phyloP scores from a whole-genome alignment of 2,888 invertebrate genomes.

The Buathra laborator region DNA sequence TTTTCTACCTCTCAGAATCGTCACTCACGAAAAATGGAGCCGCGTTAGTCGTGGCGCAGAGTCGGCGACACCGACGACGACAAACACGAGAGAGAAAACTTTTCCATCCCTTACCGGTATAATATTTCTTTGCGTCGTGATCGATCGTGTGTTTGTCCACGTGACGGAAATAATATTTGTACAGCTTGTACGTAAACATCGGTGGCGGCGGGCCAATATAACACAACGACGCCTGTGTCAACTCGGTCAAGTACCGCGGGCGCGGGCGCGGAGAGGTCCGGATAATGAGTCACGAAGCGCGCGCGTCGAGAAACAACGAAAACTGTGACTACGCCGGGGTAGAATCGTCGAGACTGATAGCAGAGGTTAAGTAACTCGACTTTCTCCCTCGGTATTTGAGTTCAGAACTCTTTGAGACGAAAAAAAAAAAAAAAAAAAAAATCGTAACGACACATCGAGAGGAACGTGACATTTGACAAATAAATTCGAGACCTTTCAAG shows the following conservation, averaged over 20 bases:
- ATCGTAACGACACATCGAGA: not conserved
- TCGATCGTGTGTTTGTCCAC: slow-evolving; percentile 61
- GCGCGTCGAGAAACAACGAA: slow-evolving; percentile 8
- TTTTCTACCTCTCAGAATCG: not conserved
- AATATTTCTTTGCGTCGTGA: slow-evolving; percentile 28
- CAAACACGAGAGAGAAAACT: not conserved
- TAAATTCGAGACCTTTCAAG: not conserved
- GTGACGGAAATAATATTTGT: slow-evolving; percentile 82
- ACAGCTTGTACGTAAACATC: slow-evolving; percentile 81
- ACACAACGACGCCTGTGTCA: slow-evolving; percentile 78
- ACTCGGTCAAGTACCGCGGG: slow-evolving; percentile 79
- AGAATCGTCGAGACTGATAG: not conserved
- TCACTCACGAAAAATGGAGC: not conserved
- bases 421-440: slow-evolving; percentile 22
- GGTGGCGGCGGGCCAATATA: slow-evolving; percentile 67
- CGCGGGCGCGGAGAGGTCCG: not conserved
- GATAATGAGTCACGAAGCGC: slow-evolving; percentile 75
- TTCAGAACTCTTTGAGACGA: not conserved
- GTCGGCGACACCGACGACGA: not conserved
- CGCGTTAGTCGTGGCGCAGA: not conserved
- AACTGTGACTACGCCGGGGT: not conserved
- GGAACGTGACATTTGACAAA: not conserved
- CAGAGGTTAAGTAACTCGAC: slow-evolving; percentile 5
- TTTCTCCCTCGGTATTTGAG: not conserved
- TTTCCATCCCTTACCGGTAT: slow-evolving; percentile 10